phyloP scores from a whole-genome alignment of 2,797 vertebrate genomes.

The Bucorvus abyssinicus region DNA sequence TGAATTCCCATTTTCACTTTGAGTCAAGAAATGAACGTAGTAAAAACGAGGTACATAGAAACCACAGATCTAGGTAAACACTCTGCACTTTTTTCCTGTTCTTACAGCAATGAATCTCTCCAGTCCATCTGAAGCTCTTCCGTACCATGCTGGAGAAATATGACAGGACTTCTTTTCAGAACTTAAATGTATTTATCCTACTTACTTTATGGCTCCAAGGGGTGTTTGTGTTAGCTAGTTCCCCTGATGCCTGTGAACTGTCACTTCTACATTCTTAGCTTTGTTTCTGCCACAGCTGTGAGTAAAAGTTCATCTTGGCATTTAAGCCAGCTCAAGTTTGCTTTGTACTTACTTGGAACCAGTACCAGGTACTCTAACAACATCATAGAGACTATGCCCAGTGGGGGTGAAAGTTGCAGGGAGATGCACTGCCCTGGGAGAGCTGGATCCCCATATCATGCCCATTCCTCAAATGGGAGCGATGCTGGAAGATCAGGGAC shows the following conservation, averaged over 20 bases:
- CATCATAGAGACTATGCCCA: neutral
- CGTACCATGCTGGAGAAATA: slow-evolving; percentile 44
- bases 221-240: neutral
- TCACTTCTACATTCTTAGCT: neutral
- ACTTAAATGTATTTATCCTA: neutral
- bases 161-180: neutral
- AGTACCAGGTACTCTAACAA: neutral
- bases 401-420: neutral
- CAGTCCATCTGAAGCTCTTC: slow-evolving; percentile 72
- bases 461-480: neutral
- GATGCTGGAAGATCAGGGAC: neutral
- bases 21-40: slow-evolving; percentile 78
- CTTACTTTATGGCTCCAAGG: slow-evolving; percentile 7
- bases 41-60: slow-evolving; percentile 71
- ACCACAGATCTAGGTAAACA: slow-evolving; percentile 74
- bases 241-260: neutral
- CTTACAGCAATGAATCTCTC: slow-evolving; percentile 70
- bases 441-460: neutral
- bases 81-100: slow-evolving; percentile 64
- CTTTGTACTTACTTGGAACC: neutral
- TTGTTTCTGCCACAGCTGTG: neutral
- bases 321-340: neutral
- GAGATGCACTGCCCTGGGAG: neutral
- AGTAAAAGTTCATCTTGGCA: neutral
- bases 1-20: slow-evolving; percentile 93